Conservation (phyloP, 2,888 invertebrate species). For the Aporophyla lueneburgensis region DNA sequence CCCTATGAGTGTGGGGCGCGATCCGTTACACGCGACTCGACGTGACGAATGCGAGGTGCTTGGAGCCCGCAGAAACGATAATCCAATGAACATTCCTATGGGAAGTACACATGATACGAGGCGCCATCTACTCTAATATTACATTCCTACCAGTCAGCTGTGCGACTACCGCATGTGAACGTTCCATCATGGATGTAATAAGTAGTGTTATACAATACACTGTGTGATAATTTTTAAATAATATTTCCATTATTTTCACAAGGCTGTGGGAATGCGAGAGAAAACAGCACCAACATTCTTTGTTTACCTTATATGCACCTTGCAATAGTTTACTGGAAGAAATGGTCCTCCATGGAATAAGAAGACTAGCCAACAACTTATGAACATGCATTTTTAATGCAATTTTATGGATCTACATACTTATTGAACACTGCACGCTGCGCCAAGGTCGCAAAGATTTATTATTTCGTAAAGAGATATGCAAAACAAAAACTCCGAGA, state of each 20-base stretch:
- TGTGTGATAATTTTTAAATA: constrained; percentile 43
- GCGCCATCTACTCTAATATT: constrained; percentile 58
- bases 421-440: neutral
- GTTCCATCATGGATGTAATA: constrained; percentile 50
- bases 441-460: neutral
- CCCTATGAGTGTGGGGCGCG: constrained; percentile 55
- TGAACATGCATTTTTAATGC: constrained; percentile 29
- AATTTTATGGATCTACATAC: constrained; percentile 7
- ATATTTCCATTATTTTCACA: constrained; percentile 5
- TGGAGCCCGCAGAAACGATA: constrained; percentile 58
- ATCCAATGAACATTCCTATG: constrained; percentile 67
- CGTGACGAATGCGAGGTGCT: constrained; percentile 69
- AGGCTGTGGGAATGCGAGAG: constrained; percentile 19
- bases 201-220: constrained; percentile 12
- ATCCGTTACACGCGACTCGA: constrained; percentile 69
- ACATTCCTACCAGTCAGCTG: constrained; percentile 59
- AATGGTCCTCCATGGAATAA: constrained; percentile 24
- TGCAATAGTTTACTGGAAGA: constrained; percentile 23
- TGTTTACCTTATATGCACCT: constrained; percentile 27
- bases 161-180: constrained; percentile 39
- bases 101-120: constrained; percentile 61
- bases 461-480: neutral
- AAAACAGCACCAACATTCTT: neutral
- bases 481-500: constrained; percentile 4
- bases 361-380: constrained; percentile 10